These are phyloP conservation scores for Propithecus coquereli DNA, from an alignment of 2,113 vertebrate genomes.

Conservation along the genomic window DNA sequence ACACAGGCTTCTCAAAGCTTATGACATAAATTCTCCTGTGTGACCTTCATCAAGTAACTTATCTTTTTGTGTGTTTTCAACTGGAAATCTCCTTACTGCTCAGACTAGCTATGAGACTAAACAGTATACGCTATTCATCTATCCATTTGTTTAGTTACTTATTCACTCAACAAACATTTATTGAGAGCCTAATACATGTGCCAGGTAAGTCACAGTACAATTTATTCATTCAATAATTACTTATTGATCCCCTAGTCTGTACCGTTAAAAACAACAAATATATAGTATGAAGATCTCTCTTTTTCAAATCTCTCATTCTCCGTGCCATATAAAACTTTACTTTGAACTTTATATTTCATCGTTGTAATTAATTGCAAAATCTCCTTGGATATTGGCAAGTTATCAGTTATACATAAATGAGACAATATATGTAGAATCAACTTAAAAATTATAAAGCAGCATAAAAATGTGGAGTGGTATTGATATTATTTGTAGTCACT, in stretches of 20 bases:
- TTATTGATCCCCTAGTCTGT: conserved; percentile 14
- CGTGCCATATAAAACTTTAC: background rate
- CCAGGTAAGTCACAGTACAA: background rate
- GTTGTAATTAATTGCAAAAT: conserved; percentile 37
- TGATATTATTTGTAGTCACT: background rate
- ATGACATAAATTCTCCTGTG: background rate
- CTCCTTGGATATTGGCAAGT: background rate
- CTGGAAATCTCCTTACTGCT: background rate
- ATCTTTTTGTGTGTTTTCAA: conserved; percentile 33
- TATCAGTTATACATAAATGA: conserved; percentile 15
- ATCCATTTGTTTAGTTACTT: background rate
- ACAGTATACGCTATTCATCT: background rate
- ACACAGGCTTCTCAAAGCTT: background rate
- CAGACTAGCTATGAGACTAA: background rate
- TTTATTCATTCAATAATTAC: conserved; percentile 18
- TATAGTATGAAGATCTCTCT: background rate
- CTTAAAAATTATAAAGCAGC: background rate
- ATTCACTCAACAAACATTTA: background rate
- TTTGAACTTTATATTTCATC: conserved; percentile 33
- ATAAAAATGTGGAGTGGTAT: background rate
- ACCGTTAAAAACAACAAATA: background rate
- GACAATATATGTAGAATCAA: background rate
- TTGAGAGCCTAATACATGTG: background rate
- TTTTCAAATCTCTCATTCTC: background rate
- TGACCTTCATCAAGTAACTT: background rate